Evolutionary conservation across 2,113 vertebrate species (phyloP).

Genomic region (Paradisaea rubra): DNA sequence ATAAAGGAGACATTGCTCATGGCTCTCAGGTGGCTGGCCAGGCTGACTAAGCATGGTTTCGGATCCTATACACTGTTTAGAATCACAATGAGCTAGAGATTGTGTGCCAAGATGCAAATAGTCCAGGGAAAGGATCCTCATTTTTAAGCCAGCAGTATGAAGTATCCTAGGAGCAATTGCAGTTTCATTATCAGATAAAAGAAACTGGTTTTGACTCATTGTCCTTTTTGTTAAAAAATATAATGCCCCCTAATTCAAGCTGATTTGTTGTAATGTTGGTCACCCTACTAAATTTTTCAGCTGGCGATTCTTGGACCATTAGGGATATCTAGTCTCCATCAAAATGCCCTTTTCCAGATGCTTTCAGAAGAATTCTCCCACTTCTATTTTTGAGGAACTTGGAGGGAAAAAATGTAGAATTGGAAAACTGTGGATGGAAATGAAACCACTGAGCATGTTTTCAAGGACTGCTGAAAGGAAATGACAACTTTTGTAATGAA

Average conservation of each 20-base stretch:
- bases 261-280: not conserved
- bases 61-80: not conserved
- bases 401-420: not conserved
- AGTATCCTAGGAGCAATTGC: not conserved
- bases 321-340: not conserved
- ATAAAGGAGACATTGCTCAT: conserved; percentile 4
- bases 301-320: not conserved
- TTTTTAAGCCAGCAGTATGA: conserved; percentile 30
- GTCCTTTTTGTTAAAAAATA: not conserved
- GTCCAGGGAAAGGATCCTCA: conserved; percentile 8
- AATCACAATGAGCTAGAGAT: conserved; percentile 39
- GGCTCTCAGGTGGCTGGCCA: conserved; percentile 39
- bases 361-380: not conserved
- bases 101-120: conserved; percentile 1
- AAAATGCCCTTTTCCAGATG: not conserved
- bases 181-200: not conserved
- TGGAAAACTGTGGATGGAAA: not conserved
- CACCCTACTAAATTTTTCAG: not conserved
- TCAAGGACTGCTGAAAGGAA: not conserved
- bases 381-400: not conserved
- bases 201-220: not conserved
- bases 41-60: conserved; percentile 51
- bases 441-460: not conserved
- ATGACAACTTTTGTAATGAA: not conserved
- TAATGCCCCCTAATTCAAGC: not conserved